A percentile compares a stretch with the other conserved stretches of the same genome.
These are phyloP conservation scores for Eupithecia tripunctaria DNA, from an alignment of 2,888 invertebrate genomes.

Conservation along the genomic window DNA sequence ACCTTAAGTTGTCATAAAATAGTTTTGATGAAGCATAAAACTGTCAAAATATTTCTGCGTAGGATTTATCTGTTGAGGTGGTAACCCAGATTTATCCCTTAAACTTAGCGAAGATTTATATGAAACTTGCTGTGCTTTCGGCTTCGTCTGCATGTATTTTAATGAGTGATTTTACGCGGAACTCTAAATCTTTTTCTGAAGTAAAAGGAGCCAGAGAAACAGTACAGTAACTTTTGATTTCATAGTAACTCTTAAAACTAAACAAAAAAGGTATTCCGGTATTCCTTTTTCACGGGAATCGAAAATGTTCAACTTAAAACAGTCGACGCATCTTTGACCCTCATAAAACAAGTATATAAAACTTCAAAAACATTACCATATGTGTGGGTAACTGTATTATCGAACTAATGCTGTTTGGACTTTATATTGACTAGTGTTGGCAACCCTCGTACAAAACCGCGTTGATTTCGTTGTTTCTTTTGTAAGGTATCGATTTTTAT, in stretches of 20 bases:
- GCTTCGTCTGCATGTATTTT: too few species aligned
- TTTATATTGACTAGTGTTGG: constrained; percentile 13
- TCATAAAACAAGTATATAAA: constrained; percentile 54
- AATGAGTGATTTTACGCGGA: too few species aligned
- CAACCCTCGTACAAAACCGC: neutral
- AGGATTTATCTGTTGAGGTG: neutral
- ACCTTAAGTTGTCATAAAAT: constrained; percentile 14
- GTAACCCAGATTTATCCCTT: constrained; percentile 1
- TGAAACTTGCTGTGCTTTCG: neutral
- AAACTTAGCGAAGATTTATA: neutral
- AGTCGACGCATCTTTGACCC: constrained; percentile 34
- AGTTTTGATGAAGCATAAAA: constrained; percentile 5
- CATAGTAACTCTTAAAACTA: neutral
- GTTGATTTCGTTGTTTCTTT: neutral
- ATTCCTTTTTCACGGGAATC: neutral
- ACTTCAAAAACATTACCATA: constrained; percentile 55
- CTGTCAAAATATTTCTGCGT: neutral
- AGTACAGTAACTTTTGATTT: too few species aligned
- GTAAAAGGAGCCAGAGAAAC: too few species aligned
- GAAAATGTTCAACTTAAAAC: constrained; percentile 17
- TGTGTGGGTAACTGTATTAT: constrained; percentile 49
- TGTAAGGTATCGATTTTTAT: neutral
- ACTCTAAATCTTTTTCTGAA: too few species aligned
- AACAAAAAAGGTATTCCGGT: neutral
- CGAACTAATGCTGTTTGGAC: constrained; percentile 45